Base-by-base conservation (phyloP, 2,113 vertebrate genomes). In the Festucalex cinctus region DNA sequence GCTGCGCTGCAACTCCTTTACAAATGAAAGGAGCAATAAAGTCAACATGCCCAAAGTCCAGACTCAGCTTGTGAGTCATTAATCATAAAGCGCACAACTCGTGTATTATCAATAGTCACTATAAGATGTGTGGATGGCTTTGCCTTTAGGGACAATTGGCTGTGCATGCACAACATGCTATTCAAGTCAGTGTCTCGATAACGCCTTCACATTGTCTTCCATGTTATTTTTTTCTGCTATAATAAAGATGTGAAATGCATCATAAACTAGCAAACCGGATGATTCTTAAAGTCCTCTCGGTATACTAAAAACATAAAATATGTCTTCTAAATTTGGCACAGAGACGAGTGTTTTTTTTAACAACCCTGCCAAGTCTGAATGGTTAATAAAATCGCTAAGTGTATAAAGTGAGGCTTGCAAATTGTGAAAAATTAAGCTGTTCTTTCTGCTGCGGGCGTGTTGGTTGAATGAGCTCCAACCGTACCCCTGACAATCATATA, bases 21-120 rank as follows among this genome's bases (percentile, higher is more conserved):
- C 43, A 49, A 36, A 22, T 58, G 48, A 65, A n/a, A 63, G 9
- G 20, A 53, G 24, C 32, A 67, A 14, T 5, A 1, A 66, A 5
- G 9, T 19, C 43, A 39, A 20, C 48, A 39, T 53, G 39, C 58
- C 48, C 16, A 48, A 74, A 36, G 36, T 59, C 48, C 56, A n/a
- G 0, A 41, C 10, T 32, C 26, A 14, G 13, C 20, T 54, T 20
- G 9, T 3, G 41, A 46, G 32, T 13, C 20, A 14, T 73, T 75
- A 41, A 51, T 58, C 28, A 26, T 17, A 0, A 49, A 26, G 39
- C 60, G 36, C 24, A 3, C 48, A 75, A 62, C 3, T 22, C 24
- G 63, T 39, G 61, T 68, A 66, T 67, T 16, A 70, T 77, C 63
- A 63, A 64, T 63, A 39, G 37, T 56, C 32, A 59, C 59, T 67